Evolutionary conservation across 2,797 vertebrate genomes (phyloP), one percentile per base, ranked within the genome.

Genomic region (Numenius phaeopus): DNA sequence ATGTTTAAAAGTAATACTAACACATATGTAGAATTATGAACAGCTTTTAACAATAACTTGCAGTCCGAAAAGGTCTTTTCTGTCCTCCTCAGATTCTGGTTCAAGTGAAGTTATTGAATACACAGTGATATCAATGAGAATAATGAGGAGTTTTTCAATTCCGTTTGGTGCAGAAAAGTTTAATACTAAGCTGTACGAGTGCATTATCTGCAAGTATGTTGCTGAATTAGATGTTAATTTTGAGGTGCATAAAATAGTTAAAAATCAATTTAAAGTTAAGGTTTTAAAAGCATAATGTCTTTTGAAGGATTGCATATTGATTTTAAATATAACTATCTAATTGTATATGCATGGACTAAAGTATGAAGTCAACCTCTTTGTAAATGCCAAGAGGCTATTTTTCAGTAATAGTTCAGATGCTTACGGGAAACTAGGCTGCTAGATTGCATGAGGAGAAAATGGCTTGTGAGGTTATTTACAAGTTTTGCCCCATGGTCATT

Each of bases 321-420:
- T 98, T 98, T 98, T 98, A 98, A 98, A 98, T 98, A 98, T 98
- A 98, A 98, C 98, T 98, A 97, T 97, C 98, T 98, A 98, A 98
- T 98, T 98, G 98, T 98, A 97, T 98, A 98, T 98, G 98, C 98
- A 98, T 96, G 97, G 97, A 94, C 98, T 98, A 96, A 98, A 98
- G 98, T 98, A 98, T 98, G 97, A 98, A 98, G 98, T 98, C 98
- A 98, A 98, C 98, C 98, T 98, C 98, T 98, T 98, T 98, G 97
- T 98, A 98, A 98, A 98, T 98, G 98, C 98, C 98, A 98, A 97
- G 98, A 98, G 98, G 97, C 98, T 98, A 93, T 98, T 98, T 98
- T 98, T 98, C 98, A 98, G 98, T 98, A 98, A 98, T 98, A 98
- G 97, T 98, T 98, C 95, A 96, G 96, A 98, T 95, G 98, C 98